Evolutionary conservation across 2,113 vertebrate genomes (phyloP), one percentile per base, ranked within the genome.

Genomic region (Hypocryptadius cinnamomeus): DNA sequence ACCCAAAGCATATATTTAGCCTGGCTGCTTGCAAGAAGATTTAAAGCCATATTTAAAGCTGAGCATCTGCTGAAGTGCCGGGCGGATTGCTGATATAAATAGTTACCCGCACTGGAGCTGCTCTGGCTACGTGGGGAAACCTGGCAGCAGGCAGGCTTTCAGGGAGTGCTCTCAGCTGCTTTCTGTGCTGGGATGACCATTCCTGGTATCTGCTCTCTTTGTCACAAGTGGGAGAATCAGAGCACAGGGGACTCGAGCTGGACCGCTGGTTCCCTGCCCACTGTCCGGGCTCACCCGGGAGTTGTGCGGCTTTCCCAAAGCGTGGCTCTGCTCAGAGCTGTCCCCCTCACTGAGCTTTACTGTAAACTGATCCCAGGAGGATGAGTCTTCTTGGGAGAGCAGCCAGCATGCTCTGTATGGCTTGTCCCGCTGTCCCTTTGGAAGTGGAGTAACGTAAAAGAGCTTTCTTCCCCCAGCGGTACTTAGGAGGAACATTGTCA

Each of bases 361-460:
- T 94, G 97, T 91, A 92, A 97, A 89, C 76, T n/a, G 95, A 97
- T 96, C 66, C 78, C 25, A 8, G 66, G 61, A 93, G 69, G 73
- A 76, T 68, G 91, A 94, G 53, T 74, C 72, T 87, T 89, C 37
- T 10, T 66, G 66, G 91, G 78, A 44, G 60, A 93, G 85, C 13
- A 70, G 88, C 74, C 59, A n/a, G 28, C 3, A 27, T 80, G 94
- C 93, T 96, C 96, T 94, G 15, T 87, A 79, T 85, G 94, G 96
- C 71, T 85, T 4, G 0, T 51, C 63, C 68, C 64, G 69, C 20
- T 80, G 64, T 85, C 60, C 57, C 40, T 65, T 56, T 60, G 23
- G 44, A 70, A 86, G 28, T 4, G 37, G 70, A 76, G 53, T 81
- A 56, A 48, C 3, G 14, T 10, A 24, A 37, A 19, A 42, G 69